Evolutionary conservation across 1,140 invertebrate species (phyloP), one percentile per base, ranked within the genome.

Genomic region (Oncopodura yosiiana): DNA sequence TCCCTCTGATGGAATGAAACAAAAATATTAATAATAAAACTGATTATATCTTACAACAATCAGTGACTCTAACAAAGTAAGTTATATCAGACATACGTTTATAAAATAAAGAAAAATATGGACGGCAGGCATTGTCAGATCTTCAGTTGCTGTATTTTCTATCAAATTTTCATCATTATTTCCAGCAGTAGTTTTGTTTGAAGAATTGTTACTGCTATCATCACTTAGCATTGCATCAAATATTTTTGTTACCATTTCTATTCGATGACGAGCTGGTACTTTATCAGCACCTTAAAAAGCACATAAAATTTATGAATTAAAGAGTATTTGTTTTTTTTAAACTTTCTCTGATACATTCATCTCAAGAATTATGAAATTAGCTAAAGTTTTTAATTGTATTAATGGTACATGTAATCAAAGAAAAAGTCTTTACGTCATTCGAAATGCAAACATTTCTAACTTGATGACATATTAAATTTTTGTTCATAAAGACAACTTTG

Each of bases 1-100:
- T 91, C 87, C 73, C 81, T 83, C 76, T 81, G 64, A 18, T 38
- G 5, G 30, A 41, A 14, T 19, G 44, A 24, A 14, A 24, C 2
- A 23, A 51, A 5, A n/a, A n/a, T n/a, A n/a, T n/a, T n/a, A n/a
- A n/a, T n/a, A n/a, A n/a, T n/a, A n/a, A n/a, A n/a, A n/a, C n/a
- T n/a, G n/a, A n/a, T n/a, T n/a, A n/a, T n/a, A n/a, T n/a, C n/a
- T n/a, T n/a, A n/a, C n/a, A n/a, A n/a, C n/a, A n/a, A n/a, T n/a
- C n/a, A n/a, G n/a, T n/a, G n/a, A n/a, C n/a, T n/a, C n/a, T 44
- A 23, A 5, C 42, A 44, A 23, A n/a, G 9, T 14, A 39, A 52
- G 8, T 37, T 18, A 38, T 44, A 24, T 34, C 3, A 30, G 16
- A 18, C 27, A 21, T 19, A 60, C 62, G 39, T 60, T 46, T 21